These are phyloP conservation scores for Trichopria drosophilae DNA, from an alignment of 2,888 invertebrate species.

Conservation along the genomic window DNA sequence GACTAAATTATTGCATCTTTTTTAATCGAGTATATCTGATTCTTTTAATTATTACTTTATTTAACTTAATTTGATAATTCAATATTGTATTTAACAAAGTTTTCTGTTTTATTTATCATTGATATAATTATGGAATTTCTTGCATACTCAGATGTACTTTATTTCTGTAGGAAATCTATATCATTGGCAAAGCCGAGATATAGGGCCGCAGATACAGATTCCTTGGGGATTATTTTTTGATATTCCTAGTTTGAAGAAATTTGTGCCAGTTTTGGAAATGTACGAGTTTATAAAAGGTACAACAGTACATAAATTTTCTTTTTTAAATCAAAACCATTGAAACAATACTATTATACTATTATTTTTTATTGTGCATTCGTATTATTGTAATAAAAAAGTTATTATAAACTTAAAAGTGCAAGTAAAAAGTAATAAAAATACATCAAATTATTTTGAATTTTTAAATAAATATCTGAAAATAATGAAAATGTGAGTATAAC, in stretches of 20 bases:
- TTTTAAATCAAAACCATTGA: too few species aligned
- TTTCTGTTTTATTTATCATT: too few species aligned
- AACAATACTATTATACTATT: too few species aligned
- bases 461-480: not conserved
- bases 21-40: too few species aligned
- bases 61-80: too few species aligned
- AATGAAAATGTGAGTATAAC: not conserved
- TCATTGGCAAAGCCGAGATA: constrained; percentile 78
- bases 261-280: constrained; percentile 86
- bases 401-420: too few species aligned
- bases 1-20: not conserved
- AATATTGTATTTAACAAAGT: too few species aligned
- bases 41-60: too few species aligned
- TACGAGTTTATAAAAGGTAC: constrained; percentile 74
- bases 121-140: too few species aligned
- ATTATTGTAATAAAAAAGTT: not conserved
- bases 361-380: too few species aligned
- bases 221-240: constrained; percentile 90
- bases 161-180: constrained; percentile 64
- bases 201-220: constrained; percentile 64
- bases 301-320: too few species aligned
- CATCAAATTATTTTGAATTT: not conserved
- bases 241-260: constrained; percentile 72
- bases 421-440: not conserved
- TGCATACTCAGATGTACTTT: too few species aligned